Evolutionary conservation across 2,113 vertebrate genomes (phyloP).

Genomic region (Morone chrysops): DNA sequence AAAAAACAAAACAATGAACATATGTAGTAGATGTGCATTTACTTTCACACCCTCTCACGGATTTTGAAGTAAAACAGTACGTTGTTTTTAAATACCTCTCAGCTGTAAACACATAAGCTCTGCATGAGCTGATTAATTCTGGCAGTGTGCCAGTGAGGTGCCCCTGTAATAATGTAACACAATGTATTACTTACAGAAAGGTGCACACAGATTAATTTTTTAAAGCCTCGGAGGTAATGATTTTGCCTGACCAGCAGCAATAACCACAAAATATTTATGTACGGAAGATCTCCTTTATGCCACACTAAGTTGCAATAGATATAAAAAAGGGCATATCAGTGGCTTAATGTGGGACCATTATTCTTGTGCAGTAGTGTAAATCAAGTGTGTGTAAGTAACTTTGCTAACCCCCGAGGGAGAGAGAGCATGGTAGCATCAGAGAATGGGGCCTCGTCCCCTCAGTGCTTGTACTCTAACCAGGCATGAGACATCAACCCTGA

Average conservation of each 20-base stretch:
- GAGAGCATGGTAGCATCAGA: conserved; percentile 45
- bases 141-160: conserved; percentile 49
- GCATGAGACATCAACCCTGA: conserved; percentile 75
- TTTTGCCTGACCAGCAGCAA: conserved; percentile 51
- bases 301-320: conserved; percentile 42
- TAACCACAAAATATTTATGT: conserved; percentile 64
- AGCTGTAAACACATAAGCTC: conserved; percentile 54
- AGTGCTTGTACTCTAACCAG: conserved; percentile 69
- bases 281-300: conserved; percentile 41
- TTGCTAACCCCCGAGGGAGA: conserved; percentile 52
- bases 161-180: conserved; percentile 47
- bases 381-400: conserved; percentile 77
- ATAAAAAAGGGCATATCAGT: conserved; percentile 49
- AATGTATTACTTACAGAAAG: conserved; percentile 55
- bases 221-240: conserved; percentile 38
- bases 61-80: conserved; percentile 45
- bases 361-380: conserved; percentile 64
- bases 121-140: conserved; percentile 51
- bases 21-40: not conserved
- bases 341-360: conserved; percentile 74
- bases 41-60: not conserved
- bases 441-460: conserved; percentile 46
- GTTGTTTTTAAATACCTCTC: conserved; percentile 58
- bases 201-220: conserved; percentile 56
- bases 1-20: not conserved